These are phyloP conservation scores for Agelastica alni DNA, from an alignment of 2,888 invertebrate genomes.

Conservation along the genomic window DNA sequence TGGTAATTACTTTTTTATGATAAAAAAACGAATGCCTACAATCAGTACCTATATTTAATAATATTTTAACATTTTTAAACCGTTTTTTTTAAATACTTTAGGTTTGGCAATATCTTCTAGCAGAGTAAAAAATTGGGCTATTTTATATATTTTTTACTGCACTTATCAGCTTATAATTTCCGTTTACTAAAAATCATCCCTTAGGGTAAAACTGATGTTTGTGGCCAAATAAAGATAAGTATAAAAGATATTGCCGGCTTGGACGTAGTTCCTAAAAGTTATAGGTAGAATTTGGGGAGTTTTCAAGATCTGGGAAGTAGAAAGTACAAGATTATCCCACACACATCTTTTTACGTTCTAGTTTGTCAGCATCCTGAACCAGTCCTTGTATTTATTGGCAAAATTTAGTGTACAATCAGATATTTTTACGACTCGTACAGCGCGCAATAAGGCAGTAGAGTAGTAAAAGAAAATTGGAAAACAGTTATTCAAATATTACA, in stretches of 20 bases:
- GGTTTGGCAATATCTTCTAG: too few species aligned
- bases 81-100: too few species aligned
- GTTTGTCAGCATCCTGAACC: constrained; percentile 37
- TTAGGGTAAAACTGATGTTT: constrained; percentile 12
- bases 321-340: constrained; percentile 38
- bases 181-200: background rate
- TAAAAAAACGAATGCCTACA: too few species aligned
- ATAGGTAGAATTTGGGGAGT: constrained; percentile 25
- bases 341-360: constrained; percentile 43
- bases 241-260: constrained; percentile 22
- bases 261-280: constrained; percentile 30
- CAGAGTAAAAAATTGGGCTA: too few species aligned
- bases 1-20: too few species aligned
- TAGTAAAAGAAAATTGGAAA: too few species aligned
- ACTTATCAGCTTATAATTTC: constrained; percentile 17
- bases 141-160: background rate
- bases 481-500: too few species aligned
- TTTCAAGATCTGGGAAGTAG: constrained; percentile 35
- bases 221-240: constrained; percentile 31
- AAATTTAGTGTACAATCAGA: constrained; percentile 25
- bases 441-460: background rate
- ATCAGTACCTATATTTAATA: too few species aligned
- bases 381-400: constrained; percentile 26
- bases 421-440: constrained; percentile 19
- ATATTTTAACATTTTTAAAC: too few species aligned